Evolutionary conservation across 2,888 invertebrate species (phyloP).

Genomic region (Macropis europaea): DNA sequence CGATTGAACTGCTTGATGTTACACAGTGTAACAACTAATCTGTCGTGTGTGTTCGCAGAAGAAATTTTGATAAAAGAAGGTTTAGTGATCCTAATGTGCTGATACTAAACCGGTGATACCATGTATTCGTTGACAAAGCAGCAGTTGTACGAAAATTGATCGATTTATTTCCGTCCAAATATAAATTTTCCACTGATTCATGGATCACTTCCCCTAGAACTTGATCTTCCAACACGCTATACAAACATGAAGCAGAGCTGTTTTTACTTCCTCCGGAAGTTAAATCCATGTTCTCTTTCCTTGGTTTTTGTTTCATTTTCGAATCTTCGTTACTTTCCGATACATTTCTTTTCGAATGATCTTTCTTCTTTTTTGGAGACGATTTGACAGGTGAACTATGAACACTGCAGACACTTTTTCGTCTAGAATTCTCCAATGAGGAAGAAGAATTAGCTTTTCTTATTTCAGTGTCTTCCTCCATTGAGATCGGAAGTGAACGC

Average conservation of each 20-base stretch:
- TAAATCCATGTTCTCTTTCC: conserved; percentile 64
- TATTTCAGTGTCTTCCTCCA: conserved; percentile 68
- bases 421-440: conserved; percentile 71
- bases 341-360: conserved; percentile 58
- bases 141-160: conserved; percentile 69
- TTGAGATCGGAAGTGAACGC: conserved; percentile 70
- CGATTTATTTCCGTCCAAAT: conserved; percentile 64
- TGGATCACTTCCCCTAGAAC: conserved; percentile 74
- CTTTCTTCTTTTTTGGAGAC: conserved; percentile 73
- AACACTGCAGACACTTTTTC: conserved; percentile 71
- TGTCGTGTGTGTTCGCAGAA: conserved; percentile 45
- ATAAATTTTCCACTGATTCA: conserved; percentile 71
- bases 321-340: conserved; percentile 53
- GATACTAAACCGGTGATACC: conserved; percentile 57
- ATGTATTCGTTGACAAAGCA: conserved; percentile 70
- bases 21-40: conserved; percentile 38
- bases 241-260: conserved; percentile 76
- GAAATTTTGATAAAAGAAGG: conserved; percentile 37
- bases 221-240: conserved; percentile 77
- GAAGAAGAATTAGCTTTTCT: conserved; percentile 63
- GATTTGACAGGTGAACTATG: conserved; percentile 73
- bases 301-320: conserved; percentile 56
- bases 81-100: conserved; percentile 59
- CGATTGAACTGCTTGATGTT: conserved; percentile 34
- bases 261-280: conserved; percentile 70